Conservation (phyloP, 2,888 invertebrate species). For the Camponotus fellah region DNA sequence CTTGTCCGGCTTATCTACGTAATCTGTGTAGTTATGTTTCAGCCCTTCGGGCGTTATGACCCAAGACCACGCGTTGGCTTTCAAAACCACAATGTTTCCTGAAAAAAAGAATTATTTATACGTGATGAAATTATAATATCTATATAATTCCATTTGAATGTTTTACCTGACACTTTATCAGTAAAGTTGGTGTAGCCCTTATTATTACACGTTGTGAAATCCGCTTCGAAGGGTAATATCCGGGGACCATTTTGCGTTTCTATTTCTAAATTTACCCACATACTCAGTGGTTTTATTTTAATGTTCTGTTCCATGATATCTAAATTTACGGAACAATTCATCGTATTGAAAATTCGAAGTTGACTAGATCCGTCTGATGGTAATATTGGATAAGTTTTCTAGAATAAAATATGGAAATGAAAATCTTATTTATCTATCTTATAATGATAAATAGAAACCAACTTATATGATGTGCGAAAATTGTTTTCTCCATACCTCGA, state of each 20-base stretch:
- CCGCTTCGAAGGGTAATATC: constrained; percentile 54
- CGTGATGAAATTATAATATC: neutral
- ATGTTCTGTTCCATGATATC: constrained; percentile 19
- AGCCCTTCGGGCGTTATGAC: constrained; percentile 48
- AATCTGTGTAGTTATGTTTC: constrained; percentile 73
- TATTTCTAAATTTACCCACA: constrained; percentile 75
- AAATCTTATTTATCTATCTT: neutral
- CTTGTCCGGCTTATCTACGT: constrained; percentile 78
- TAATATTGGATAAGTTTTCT: constrained; percentile 88
- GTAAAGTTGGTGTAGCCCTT: neutral
- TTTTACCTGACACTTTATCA: neutral
- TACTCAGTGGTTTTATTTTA: constrained; percentile 66
- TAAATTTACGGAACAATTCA: constrained; percentile 75
- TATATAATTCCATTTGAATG: neutral
- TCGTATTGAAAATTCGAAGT: constrained; percentile 90
- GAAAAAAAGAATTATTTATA: neutral
- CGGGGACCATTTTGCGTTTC: neutral
- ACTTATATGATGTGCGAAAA: neutral
- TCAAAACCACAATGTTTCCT: constrained; percentile 36
- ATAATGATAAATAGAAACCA: neutral
- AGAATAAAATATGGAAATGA: constrained; percentile 58
- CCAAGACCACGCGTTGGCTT: constrained; percentile 70
- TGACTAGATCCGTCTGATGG: constrained; percentile 89
- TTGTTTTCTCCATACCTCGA: constrained; percentile 88
- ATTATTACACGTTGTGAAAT: constrained; percentile 66